Base-by-base conservation (phyloP, 92 coral and sea anemone species). In the Palythoa grandiflora region DNA sequence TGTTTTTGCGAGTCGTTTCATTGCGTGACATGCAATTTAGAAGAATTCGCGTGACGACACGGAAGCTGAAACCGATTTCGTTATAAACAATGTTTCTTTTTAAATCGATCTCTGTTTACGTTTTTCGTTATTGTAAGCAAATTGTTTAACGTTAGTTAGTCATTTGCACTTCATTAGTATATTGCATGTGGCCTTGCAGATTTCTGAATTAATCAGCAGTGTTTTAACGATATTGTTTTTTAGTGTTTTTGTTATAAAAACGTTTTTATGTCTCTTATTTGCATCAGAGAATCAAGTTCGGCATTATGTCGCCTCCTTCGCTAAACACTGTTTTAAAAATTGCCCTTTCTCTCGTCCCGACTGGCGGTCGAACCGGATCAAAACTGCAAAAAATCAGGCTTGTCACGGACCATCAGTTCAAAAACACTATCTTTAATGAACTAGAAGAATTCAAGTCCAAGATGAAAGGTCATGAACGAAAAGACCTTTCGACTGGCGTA, bases 381-480 rank as follows among this genome's bases (percentile, higher is more conserved):
- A 81, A 65, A 63, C 38, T 66, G 53, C 71, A 65, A 21, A 19
- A 80, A 47, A 17, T 40, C 28, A 14, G 44, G 35, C 21, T 47
- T 3, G 63, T 44, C 28, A 48, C 75, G 19, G 86, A 81, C 52
- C 60, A 81, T 5, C 61, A 81, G 40, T 81, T 81, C 59, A 81
- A 66, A 48, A 68, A 50, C 86, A 47, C 59, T 47, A 81, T 81
- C 20, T 66, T 63, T 51, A 39, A 20, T 3, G 86, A 81, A 71
- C 19, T 81, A 57, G 86, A 81, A 13, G 39, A 81, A 10, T 17
- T 81, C 5, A 81, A 81, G 47, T 81, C 86, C 75, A 81, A 65
- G 75, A 47, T 81, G 38, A 71, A 71, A 19, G 86, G 86, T 51
- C 66, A 28, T 40, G 86, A 81, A 7, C 66, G 86, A 66, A 81